These are phyloP conservation scores for Mormoops blainvillei DNA, from an alignment of 2,113 vertebrate species.

Conservation along the genomic window DNA sequence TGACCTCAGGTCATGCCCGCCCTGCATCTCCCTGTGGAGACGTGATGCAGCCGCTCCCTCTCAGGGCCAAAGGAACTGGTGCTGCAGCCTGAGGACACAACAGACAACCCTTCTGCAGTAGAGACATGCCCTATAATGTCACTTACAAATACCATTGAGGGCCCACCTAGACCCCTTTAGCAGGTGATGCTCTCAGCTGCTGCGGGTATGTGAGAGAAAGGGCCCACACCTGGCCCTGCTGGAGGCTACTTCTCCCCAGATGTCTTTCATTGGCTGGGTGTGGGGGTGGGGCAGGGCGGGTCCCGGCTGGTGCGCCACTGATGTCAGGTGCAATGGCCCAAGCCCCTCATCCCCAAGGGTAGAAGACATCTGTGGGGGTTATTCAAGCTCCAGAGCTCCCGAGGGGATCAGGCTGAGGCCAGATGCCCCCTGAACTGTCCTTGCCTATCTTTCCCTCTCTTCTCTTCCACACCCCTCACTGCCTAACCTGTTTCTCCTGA, in stretches of 20 bases:
- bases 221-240: neutral
- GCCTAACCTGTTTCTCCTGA: neutral
- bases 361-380: too few relatives aligned
- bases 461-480: rapidly evolving
- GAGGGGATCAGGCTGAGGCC: rapidly evolving
- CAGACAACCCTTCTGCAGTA: rapidly evolving
- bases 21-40: neutral
- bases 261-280: neutral
- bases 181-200: neutral
- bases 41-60: too few relatives aligned
- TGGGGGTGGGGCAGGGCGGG: too few relatives aligned
- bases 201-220: rapidly evolving
- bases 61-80: rapidly evolving
- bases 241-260: neutral
- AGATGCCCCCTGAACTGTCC: neutral
- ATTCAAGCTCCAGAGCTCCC: neutral
- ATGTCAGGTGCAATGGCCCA: neutral
- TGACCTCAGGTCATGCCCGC: too few relatives aligned
- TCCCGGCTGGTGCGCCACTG: neutral
- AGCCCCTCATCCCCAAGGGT: neutral
- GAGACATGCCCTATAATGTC: rapidly evolving
- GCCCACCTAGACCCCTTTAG: rapidly evolving
- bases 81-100: neutral
- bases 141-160: rapidly evolving
- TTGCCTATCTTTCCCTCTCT: neutral